Base-by-base conservation (phyloP, 53 echinoderm and acorn worm species). In the Echinometra lucunter region DNA sequence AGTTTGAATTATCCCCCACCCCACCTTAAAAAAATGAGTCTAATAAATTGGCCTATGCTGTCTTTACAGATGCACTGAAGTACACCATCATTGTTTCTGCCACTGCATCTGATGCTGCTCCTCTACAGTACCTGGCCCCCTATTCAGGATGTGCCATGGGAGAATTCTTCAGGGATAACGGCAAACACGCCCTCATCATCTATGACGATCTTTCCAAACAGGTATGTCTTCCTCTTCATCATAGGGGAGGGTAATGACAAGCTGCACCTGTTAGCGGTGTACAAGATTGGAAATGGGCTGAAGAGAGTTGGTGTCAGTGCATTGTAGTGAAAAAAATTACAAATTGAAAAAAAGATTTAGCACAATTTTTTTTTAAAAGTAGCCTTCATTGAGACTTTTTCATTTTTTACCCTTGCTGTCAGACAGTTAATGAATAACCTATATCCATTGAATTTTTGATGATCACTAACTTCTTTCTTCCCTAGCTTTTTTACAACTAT, bases 81-180 rank as follows among this genome's bases (percentile, higher is more conserved):
- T 99, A 99, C 98, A 97, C 99, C 89, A 98, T 99, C 95, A 95
- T 99, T 58, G 99, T 99, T 27, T 95, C 97, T 57, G 99, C 99
- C 88, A 99, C 99, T 66, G 99, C 99, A 40, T 99, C 99, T 32
- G 99, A 99, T 97, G 99, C 99, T 94, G 99, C 99, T 53, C 99
- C 99, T 35, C 97, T 99, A 91, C 99, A 99, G 95, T 98, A 97
- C 96, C 96, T 98, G 58, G 97, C 99, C 15, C 99, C 99, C 45
- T 99, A 98, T 96, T 98, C 99, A 74, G 98, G 98, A 49, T 99
- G 99, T 96, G 99, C 99, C 94, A 99, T 99, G 99, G 99, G 99
- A 78, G 99, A 99, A 94, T 99, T 95, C 97, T 99, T 98, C 96
- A 96, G 99, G 89, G 98, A 98, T 95, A 99, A 99, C 67, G 98